Evolutionary conservation across 64 coral and sea anemone genomes (phyloP).

Genomic region (Catalaphyllia jardinei): DNA sequence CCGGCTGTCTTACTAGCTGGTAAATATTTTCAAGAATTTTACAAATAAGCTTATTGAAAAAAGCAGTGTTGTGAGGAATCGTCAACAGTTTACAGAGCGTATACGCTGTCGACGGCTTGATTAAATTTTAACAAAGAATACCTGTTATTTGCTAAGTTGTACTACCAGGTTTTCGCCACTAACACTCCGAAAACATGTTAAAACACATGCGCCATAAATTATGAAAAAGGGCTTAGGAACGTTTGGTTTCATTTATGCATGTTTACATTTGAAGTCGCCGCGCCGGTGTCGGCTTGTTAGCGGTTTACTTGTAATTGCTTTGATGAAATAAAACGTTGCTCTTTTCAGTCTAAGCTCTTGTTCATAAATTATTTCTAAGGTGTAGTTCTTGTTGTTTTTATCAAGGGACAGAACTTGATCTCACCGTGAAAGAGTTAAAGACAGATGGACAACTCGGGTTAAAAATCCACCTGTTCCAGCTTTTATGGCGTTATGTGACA

Average conservation of each 20-base stretch:
- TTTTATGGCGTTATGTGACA: too few species aligned
- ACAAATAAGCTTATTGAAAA: neutral
- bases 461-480: neutral
- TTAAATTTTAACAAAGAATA: conserved; percentile 14
- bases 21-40: neutral
- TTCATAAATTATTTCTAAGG: neutral
- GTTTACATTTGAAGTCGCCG: neutral
- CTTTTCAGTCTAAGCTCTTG: neutral
- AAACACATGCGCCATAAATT: conserved; percentile 2
- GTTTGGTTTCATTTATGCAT: neutral
- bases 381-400: neutral
- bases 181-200: neutral
- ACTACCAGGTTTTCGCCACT: neutral
- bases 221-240: neutral
- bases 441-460: neutral
- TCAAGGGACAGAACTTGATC: too few species aligned
- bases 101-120: neutral
- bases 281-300: neutral
- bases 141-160: conserved; percentile 1
- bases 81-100: neutral
- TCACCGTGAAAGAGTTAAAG: too few species aligned
- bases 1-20: too few species aligned
- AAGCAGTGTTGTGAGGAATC: neutral
- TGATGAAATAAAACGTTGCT: neutral
- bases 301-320: neutral